phyloP scores from a whole-genome alignment of 2,797 vertebrate species.

The Peromyscus aztecus region DNA sequence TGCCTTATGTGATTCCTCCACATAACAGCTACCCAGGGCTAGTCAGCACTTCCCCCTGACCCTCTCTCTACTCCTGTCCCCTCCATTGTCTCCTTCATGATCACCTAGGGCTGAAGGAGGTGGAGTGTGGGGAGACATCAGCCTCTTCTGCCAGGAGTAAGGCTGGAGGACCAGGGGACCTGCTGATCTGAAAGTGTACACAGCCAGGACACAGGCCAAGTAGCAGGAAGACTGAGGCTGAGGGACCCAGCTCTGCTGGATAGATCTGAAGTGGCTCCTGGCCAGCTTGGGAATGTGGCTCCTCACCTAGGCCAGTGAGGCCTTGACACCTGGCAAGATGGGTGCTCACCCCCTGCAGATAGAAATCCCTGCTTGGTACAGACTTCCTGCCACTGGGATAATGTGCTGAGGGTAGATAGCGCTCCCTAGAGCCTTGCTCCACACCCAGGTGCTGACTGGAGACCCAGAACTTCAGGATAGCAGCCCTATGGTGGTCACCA shows the following conservation, averaged over 20 bases:
- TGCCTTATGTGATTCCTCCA: neutral
- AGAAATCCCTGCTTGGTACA: neutral
- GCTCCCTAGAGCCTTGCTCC: neutral
- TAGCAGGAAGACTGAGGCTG: accelerated
- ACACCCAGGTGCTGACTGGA: accelerated
- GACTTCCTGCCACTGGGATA: neutral
- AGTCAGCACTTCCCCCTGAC: accelerated
- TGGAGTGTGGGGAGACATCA: accelerated
- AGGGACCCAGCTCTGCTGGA: accelerated
- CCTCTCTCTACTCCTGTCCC: accelerated
- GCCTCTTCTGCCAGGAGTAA: neutral
- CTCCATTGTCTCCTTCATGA: no score
- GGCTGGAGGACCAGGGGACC: accelerated
- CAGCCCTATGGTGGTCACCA: accelerated
- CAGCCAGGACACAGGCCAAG: accelerated
- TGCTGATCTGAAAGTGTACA: accelerated
- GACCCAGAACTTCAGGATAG: no score
- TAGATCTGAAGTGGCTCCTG: neutral
- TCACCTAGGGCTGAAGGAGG: neutral
- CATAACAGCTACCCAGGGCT: accelerated
- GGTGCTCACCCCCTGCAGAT: accelerated
- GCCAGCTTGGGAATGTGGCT: neutral
- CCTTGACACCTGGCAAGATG: accelerated
- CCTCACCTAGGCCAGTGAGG: no score
- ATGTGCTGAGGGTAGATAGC: accelerated